Percentiles rank a stretch among this genome's conserved stretches.
Conservation (phyloP, 2,797 vertebrate species). For the Acropternis orthonyx region DNA sequence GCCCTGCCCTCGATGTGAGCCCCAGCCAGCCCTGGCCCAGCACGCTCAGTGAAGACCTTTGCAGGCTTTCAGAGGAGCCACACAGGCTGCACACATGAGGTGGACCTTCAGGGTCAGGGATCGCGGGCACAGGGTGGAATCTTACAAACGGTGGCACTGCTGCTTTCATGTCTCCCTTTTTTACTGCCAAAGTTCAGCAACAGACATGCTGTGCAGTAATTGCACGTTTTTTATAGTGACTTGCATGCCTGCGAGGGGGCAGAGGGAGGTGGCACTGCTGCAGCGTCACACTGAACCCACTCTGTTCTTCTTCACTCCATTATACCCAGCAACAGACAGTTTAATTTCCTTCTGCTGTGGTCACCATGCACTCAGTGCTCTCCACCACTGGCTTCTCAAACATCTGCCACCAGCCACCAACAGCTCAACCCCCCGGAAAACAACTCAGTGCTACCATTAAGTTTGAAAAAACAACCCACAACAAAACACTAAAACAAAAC, state of each 20-base stretch:
- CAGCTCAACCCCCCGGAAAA: neutral
- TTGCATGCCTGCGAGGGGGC: neutral
- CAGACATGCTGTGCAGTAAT: neutral
- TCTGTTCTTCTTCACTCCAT: neutral
- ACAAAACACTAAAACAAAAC: neutral
- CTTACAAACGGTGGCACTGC: fast-evolving
- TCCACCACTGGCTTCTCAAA: neutral
- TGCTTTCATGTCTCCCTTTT: neutral
- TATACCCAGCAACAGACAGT: no score
- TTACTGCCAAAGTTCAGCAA: neutral
- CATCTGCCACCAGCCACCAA: neutral
- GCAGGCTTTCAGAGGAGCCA: neutral
- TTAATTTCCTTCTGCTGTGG: neutral
- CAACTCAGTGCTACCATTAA: neutral
- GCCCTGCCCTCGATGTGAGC: neutral
- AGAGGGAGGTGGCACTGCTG: neutral
- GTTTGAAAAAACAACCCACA: neutral
- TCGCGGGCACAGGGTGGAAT: fast-evolving
- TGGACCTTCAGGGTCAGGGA: neutral
- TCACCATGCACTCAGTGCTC: neutral
- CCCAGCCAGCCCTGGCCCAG: neutral
- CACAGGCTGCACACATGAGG: fast-evolving
- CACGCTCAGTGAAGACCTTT: neutral
- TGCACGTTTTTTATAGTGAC: neutral
- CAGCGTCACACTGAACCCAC: neutral